Evolutionary conservation across 2,888 invertebrate species (phyloP).

Genomic region (Pyrocoelia pectoralis): DNA sequence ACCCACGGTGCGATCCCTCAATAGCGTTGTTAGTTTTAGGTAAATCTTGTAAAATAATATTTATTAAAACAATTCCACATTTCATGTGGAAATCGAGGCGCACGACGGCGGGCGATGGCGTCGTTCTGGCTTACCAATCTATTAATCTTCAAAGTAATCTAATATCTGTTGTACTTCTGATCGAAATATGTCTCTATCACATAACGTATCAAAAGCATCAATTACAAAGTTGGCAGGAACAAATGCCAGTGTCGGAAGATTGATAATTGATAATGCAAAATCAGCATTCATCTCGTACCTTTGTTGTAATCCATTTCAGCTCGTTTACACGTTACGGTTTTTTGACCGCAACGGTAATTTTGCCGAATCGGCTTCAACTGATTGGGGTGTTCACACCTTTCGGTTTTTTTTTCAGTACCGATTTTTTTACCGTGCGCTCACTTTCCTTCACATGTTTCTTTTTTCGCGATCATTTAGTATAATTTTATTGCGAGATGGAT

Average conservation of each 20-base stretch:
- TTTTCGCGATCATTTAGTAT: too few relatives aligned
- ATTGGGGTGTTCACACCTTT: too few relatives aligned
- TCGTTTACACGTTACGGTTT: too few relatives aligned
- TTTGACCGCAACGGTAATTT: too few relatives aligned
- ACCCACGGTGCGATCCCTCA: not conserved
- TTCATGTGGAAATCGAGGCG: not conserved
- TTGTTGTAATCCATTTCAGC: not conserved
- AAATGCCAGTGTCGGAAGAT: not conserved
- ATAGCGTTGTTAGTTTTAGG: not conserved
- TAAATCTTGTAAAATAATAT: not conserved
- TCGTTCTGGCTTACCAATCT: not conserved
- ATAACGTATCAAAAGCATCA: not conserved
- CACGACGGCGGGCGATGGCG: not conserved
- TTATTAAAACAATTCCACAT: not conserved
- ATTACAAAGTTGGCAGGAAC: constrained; percentile 1
- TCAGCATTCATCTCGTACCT: not conserved
- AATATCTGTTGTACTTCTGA: not conserved
- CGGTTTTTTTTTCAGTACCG: too few relatives aligned
- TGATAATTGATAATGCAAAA: not conserved
- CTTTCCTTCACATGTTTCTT: too few relatives aligned
- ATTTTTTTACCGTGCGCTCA: too few relatives aligned
- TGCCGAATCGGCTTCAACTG: too few relatives aligned
- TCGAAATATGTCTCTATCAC: not conserved
- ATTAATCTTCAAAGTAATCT: not conserved
- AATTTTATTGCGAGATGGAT: too few relatives aligned